phyloP scores from a whole-genome alignment of 1,140 invertebrate species.

The Octopus sinensis region DNA sequence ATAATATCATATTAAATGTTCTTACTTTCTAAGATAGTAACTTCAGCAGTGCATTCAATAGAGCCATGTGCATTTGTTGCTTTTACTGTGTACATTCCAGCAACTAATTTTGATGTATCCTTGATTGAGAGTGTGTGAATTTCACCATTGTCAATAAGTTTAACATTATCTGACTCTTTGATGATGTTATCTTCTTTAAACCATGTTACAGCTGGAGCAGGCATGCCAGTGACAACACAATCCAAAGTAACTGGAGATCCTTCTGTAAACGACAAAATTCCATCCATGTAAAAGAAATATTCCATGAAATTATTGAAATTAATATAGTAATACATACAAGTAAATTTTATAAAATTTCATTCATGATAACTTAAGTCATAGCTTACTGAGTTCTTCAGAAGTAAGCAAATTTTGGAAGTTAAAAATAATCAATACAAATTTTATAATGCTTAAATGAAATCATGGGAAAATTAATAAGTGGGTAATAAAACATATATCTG shows the following conservation, averaged over 20 bases:
- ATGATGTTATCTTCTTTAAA: slow-evolving; percentile 83
- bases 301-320: no score
- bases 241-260: slow-evolving; percentile 44
- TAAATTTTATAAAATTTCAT: no score
- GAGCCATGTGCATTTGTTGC: slow-evolving; percentile 82
- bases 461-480: no score
- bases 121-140: slow-evolving; percentile 88
- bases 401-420: no score
- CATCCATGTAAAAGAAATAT: no score
- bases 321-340: no score
- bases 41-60: slow-evolving; percentile 70
- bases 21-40: slow-evolving; percentile 45
- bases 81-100: slow-evolving; percentile 90
- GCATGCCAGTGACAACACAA: slow-evolving; percentile 48
- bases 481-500: no score
- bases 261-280: slow-evolving; percentile 36
- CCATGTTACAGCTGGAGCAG: slow-evolving; percentile 54
- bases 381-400: no score
- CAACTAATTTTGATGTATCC: slow-evolving; percentile 88
- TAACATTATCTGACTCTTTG: slow-evolving; percentile 74
- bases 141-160: slow-evolving; percentile 76
- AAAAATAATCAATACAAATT: no score
- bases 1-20: background rate
- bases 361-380: no score
- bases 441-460: no score